phyloP scores from a whole-genome alignment of 2,797 vertebrate genomes.

The Dendrocincla tyrannina region DNA sequence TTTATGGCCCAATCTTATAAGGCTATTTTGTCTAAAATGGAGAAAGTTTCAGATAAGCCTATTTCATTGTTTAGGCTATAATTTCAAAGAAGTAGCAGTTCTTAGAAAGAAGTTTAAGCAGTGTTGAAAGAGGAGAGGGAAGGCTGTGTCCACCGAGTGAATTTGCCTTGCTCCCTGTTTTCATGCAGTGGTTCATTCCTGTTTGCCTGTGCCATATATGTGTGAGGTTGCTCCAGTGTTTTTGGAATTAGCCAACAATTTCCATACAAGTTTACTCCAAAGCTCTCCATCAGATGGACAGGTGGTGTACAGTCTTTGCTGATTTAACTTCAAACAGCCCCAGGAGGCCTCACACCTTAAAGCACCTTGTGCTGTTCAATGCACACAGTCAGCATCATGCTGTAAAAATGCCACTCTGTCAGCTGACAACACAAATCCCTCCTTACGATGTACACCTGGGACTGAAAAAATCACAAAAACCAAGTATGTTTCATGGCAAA shows the following conservation, averaged over 20 bases:
- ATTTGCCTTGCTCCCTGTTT: neutral
- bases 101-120: neutral
- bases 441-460: neutral
- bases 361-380: neutral
- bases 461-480: neutral
- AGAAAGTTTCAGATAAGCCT: neutral
- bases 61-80: neutral
- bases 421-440: conserved; percentile 10
- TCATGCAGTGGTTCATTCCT: neutral
- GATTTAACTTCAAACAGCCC: neutral
- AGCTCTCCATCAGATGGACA: neutral
- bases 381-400: neutral
- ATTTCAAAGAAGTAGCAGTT: neutral
- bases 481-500: neutral
- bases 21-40: neutral
- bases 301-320: neutral
- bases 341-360: neutral
- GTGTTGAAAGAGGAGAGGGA: neutral
- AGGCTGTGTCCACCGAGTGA: neutral
- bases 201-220: fast-evolving
- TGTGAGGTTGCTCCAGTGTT: neutral
- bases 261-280: neutral
- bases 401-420: neutral
- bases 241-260: neutral
- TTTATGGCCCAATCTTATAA: neutral